Percentiles rank a stretch among this genome's conserved stretches.
These are phyloP conservation scores for Idaea dimidiata DNA, from an alignment of 2,888 invertebrate genomes.

Conservation along the genomic window DNA sequence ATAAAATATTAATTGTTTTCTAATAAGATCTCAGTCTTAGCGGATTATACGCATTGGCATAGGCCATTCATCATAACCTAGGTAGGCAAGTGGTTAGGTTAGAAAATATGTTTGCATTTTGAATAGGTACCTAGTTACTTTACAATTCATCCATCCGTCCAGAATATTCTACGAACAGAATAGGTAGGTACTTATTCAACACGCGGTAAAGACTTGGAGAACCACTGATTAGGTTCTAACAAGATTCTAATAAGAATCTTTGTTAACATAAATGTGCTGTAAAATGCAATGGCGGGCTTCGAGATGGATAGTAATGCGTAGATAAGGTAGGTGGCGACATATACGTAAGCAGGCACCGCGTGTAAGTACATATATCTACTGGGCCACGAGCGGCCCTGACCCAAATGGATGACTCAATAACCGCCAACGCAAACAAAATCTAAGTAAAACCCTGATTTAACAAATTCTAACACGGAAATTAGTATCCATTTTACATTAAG, in stretches of 20 bases:
- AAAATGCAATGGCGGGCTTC: slow-evolving; percentile 31
- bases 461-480: slow-evolving; percentile 1
- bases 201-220: neutral
- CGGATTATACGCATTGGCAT: no score
- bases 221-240: slow-evolving; percentile 7
- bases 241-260: slow-evolving; percentile 18
- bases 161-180: neutral
- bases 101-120: no score
- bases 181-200: neutral
- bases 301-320: slow-evolving; percentile 35
- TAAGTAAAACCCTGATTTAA: neutral
- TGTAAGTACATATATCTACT: slow-evolving; percentile 26
- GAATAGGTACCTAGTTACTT: no score
- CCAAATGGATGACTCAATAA: slow-evolving; percentile 38
- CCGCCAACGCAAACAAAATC: slow-evolving; percentile 10
- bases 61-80: no score
- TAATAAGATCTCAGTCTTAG: no score
- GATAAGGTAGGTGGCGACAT: slow-evolving; percentile 29
- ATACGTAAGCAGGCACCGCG: slow-evolving; percentile 40
- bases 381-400: slow-evolving; percentile 47
- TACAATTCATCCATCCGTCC: no score
- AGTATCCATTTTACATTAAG: slow-evolving; percentile 7
- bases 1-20: no score
- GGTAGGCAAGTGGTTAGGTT: no score
- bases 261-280: slow-evolving; percentile 6